Evolutionary conservation across 2,113 vertebrate species (phyloP), one percentile per base, ranked within the genome.

Genomic region (Bujurquina vittata): DNA sequence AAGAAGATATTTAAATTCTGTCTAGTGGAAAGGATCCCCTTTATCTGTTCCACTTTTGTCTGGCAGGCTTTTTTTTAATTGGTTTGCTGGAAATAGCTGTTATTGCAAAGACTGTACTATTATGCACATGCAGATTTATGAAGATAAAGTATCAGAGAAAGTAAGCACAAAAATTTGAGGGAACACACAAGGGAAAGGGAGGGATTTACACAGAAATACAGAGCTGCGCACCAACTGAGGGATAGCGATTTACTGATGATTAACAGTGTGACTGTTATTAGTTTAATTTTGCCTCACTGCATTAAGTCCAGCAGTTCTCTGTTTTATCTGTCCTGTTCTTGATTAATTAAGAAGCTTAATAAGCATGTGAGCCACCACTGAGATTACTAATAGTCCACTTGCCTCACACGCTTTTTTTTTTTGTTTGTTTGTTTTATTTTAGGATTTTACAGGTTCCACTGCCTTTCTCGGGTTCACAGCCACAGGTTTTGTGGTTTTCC

Each of bases 401-500:
- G 17, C 76, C 20, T 85, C 49, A 63, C 56, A 67, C 79, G 26
- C 29, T 14, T 37, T 37, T 7, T 37, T 37, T 37, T 9, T 37
- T 35, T 35, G 1, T 35, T 35, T 37, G 33, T 65, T 52, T 89
- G n/a, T 56, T 77, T 88, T 56, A 75, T 69, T 90, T 46, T 94
- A 98, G 98, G 98, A 99, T 93, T 98, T 98, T 84, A 97, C 95
- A 1, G 98, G 98, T 46, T 97, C 94, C 37, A 99, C 97, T 63
- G 97, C 98, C 3, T 99, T 99, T 94, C 96, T 99, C 74, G 98
- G 98, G 81, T 99, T 99, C 93, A 99, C 98, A 69, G 97, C 97
- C 85, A 95, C 96, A 62, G 98, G 98, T 67, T 98, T 99, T 95
- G 98, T 99, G 81, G 98, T 99, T 86, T 99, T 99, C 93, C 98